Evolutionary conservation across 2,113 vertebrate genomes (phyloP).

Genomic region (Cyphomyrus plagiostoma): DNA sequence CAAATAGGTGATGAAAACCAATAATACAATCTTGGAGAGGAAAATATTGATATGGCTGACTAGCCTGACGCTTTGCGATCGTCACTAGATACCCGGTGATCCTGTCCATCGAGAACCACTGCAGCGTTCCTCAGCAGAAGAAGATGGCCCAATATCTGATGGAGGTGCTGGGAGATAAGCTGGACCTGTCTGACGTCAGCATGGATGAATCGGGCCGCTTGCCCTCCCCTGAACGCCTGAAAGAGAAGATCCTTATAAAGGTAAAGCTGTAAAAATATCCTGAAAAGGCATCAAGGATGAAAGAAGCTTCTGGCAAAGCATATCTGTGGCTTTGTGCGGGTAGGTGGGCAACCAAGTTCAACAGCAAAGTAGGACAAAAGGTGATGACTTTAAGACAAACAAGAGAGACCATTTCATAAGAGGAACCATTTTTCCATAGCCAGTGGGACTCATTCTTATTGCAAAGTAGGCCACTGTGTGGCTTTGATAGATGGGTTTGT

Average conservation of each 20-base stretch:
- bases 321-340: background rate
- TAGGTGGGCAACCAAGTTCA: background rate
- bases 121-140: constrained; percentile 90
- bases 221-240: constrained; percentile 82
- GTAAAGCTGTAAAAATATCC: constrained; percentile 48
- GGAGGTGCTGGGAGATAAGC: constrained; percentile 84
- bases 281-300: background rate
- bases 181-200: constrained; percentile 76
- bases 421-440: constrained; percentile 15
- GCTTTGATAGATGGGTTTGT: constrained; percentile 32
- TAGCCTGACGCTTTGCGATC: background rate
- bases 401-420: constrained; percentile 20
- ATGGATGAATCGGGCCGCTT: constrained; percentile 62
- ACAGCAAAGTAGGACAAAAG: constrained; percentile 1
- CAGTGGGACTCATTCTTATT: background rate
- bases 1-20: background rate
- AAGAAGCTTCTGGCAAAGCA: too few relatives aligned
- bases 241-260: constrained; percentile 93
- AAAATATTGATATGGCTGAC: background rate
- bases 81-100: constrained; percentile 83
- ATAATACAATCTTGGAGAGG: background rate
- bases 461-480: constrained; percentile 31
- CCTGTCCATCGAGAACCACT: constrained; percentile 96
- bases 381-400: background rate
- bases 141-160: constrained; percentile 92